Evolutionary conservation across 2,797 vertebrate species (phyloP).

Genomic region (Aeoliscus strigatus): DNA sequence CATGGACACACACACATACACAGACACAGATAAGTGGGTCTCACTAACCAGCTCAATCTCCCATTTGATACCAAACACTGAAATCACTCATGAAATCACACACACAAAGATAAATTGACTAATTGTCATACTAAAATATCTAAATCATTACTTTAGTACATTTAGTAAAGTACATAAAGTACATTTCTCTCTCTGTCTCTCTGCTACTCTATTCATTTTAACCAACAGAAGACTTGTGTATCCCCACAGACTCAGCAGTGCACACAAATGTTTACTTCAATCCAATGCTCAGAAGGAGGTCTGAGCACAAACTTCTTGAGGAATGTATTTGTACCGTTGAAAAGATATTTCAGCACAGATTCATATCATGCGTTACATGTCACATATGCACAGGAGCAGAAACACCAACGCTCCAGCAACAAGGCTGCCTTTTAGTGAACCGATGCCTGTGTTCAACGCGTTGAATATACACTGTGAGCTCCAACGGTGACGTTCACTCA

Average conservation of each 20-base stretch:
- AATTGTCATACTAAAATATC: background rate
- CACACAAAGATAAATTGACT: background rate
- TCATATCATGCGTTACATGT: conserved; percentile 6
- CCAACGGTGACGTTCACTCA: conserved; percentile 39
- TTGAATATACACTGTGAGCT: conserved; percentile 1
- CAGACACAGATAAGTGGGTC: conserved; percentile 47
- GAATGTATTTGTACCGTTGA: too few species aligned
- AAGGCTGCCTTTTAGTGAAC: conserved; percentile 40
- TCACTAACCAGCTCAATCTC: conserved; percentile 29
- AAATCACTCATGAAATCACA: conserved; percentile 7
- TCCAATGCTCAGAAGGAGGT: conserved; percentile 20
- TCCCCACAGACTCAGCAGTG: conserved; percentile 8
- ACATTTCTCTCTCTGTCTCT: conserved; percentile 4
- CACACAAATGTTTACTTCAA: conserved; percentile 9
- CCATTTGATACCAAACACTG: background rate
- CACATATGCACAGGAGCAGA: conserved; percentile 1
- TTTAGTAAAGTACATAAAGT: conserved; percentile 4
- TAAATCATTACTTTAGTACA: too few species aligned
- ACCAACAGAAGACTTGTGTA: background rate
- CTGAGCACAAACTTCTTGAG: conserved; percentile 18
- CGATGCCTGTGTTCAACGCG: conserved; percentile 6
- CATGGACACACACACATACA: conserved; percentile 8
- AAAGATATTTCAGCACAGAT: too few species aligned
- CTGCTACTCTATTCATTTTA: background rate
- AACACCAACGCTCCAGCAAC: conserved; percentile 36